phyloP scores from a whole-genome alignment of 2,888 invertebrate genomes.

The Oxycera nigricornis region DNA sequence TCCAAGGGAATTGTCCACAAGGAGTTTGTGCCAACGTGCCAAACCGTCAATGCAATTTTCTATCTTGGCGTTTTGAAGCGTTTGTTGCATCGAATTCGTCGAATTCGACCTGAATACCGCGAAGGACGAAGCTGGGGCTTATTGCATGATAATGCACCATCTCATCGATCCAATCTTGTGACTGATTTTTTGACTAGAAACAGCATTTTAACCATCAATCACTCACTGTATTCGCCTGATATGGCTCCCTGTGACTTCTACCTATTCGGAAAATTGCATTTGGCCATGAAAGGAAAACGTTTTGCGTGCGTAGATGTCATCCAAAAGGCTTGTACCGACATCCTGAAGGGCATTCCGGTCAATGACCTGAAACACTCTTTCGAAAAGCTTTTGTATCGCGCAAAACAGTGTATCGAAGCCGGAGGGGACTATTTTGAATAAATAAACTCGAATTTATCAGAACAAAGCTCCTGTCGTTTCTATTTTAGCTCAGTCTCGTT shows the following conservation, averaged over 20 bases:
- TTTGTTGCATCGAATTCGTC: not conserved
- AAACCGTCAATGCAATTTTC: not conserved
- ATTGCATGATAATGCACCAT: not conserved
- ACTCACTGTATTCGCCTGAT: slow-evolving; percentile 5
- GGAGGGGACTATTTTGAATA: too few species aligned
- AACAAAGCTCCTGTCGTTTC: too few species aligned
- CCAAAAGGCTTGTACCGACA: too few species aligned
- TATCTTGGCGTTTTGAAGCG: not conserved
- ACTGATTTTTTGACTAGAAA: slow-evolving; percentile 15
- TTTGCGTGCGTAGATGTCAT: not conserved
- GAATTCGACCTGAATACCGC: not conserved
- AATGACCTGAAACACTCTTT: too few species aligned
- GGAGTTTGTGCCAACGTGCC: not conserved
- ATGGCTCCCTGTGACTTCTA: not conserved
- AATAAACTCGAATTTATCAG: too few species aligned
- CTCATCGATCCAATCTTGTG: not conserved
- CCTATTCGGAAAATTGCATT: not conserved
- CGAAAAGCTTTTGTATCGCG: too few species aligned
- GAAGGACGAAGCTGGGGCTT: not conserved
- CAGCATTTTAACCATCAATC: slow-evolving; percentile 10
- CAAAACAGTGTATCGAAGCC: too few species aligned
- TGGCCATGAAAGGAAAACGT: slow-evolving; percentile 12
- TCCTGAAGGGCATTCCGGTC: too few species aligned
- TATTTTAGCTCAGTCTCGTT: too few species aligned
- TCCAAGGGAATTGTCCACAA: not conserved